phyloP scores from a whole-genome alignment of 2,113 vertebrate genomes.

The Cyphomyrus discorhynchus region DNA sequence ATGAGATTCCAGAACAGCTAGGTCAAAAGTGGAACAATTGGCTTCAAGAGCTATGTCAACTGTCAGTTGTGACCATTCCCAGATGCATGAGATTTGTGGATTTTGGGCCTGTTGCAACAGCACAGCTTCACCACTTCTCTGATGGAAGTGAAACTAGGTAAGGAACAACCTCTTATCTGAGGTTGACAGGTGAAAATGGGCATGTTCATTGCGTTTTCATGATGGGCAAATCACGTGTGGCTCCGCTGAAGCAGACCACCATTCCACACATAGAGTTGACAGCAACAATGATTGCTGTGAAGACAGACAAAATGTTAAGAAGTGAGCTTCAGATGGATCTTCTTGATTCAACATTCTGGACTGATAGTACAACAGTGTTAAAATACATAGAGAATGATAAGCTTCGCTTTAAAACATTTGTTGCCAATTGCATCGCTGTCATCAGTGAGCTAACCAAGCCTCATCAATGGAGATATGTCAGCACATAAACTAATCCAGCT shows the following conservation, averaged over 20 bases:
- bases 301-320: slow-evolving; percentile 12
- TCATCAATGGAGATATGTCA: neutral
- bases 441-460: neutral
- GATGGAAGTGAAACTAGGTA: no score
- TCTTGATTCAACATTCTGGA: neutral
- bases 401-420: neutral
- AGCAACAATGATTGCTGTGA: neutral
- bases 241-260: no score
- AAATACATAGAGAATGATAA: slow-evolving; percentile 14
- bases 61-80: neutral
- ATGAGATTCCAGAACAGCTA: neutral
- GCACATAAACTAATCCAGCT: neutral
- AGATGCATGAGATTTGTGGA: neutral
- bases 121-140: no score
- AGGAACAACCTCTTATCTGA: no score
- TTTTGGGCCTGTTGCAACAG: neutral
- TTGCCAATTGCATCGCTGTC: neutral
- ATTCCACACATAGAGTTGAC: neutral
- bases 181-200: no score
- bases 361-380: neutral
- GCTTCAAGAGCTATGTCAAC: neutral
- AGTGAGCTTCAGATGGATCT: neutral
- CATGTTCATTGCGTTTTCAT: no score
- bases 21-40: neutral
- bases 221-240: no score